A percentile compares a stretch with the other conserved stretches of the same genome.
Evolutionary conservation across 2,797 vertebrate species (phyloP).

Genomic region (Lepidocolaptes lacrymiger): DNA sequence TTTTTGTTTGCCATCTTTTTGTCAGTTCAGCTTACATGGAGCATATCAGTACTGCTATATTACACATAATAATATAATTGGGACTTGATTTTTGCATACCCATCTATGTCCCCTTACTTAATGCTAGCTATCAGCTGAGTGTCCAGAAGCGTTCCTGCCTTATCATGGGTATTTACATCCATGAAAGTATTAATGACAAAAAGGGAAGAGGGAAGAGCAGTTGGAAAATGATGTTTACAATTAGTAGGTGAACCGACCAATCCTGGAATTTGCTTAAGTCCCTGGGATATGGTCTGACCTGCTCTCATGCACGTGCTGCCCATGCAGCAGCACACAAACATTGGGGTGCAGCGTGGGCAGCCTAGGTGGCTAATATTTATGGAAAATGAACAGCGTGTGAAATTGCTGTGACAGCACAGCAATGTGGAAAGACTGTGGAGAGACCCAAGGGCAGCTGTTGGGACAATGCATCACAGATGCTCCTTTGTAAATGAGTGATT

Average conservation of each 20-base stretch:
- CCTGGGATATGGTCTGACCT: not conserved
- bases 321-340: not conserved
- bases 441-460: not conserved
- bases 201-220: not conserved
- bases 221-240: not conserved
- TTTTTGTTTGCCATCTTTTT: not conserved
- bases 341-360: not conserved
- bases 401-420: slow-evolving; percentile 30
- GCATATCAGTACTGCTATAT: not conserved
- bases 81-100: not conserved
- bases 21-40: not conserved
- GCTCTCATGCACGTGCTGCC: accelerated
- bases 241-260: not conserved
- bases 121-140: not conserved
- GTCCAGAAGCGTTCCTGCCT: not conserved
- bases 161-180: not conserved
- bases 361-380: not conserved
- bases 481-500: slow-evolving; percentile 40
- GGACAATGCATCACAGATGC: not conserved
- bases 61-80: not conserved
- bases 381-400: slow-evolving; percentile 58
- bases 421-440: not conserved
- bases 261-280: slow-evolving; percentile 5
- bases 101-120: slow-evolving; percentile 14
- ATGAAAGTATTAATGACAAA: not conserved